Evolutionary conservation across 2,797 vertebrate species (phyloP), one percentile per base, ranked within the genome.

Genomic region (Cynopterus sphinx): DNA sequence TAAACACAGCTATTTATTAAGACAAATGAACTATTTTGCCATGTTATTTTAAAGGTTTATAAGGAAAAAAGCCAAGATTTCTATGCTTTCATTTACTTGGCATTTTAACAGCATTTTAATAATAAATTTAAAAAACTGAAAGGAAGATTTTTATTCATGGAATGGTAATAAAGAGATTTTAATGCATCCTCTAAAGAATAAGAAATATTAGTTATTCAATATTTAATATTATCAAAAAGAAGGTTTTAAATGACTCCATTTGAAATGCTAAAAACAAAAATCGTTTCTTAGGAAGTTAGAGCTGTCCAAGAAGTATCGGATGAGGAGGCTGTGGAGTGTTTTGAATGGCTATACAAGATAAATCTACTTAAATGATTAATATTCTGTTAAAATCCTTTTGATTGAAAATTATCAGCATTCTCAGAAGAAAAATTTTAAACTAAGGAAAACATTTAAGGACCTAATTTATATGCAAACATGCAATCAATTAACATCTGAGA

Each of bases 401-500:
- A 43, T 28, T 28, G 31, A 79, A 63, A 96, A 43, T 33, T 10
- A 77, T 65, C 11, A 46, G 19, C 21, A 46, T 90, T 92, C 46
- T 21, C n/a, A 77, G n/a, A 88, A 53, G 73, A 90, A 74, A 74
- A 53, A n/a, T 73, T 78, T 79, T 68, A 77, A 65, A 74, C 49
- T 84, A 74, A 83, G 49, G 70, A 83, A 93, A 90, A 92, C 26
- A 87, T 31, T 79, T 90, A 68, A 21, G 51, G 53, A 71, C 51
- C 8, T 39, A 57, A 75, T 94, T 43, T 81, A 90, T 33, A 67
- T 21, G 19, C 46, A 90, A 83, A 74, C n/a, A 93, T 74, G 10
- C 10, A 82, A 67, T 9, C 26, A 86, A 94, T 85, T 92, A 84
- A 84, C 19, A 79, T 85, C 39, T 79, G 41, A 71, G 73, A 93